phyloP scores from a whole-genome alignment of 2,113 vertebrate genomes.

The human region GRCh38 chr12:9993501-9994000 shows the following conservation, averaged over 20 bases:
- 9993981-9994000: neutral
- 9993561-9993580: neutral
- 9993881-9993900: too few species aligned
- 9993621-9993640: neutral
- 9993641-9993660: neutral
- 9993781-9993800: neutral
- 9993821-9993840: neutral
- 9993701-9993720: neutral
- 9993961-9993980: neutral
- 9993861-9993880: neutral
- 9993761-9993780: neutral
- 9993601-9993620: too few species aligned
- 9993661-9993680: neutral
- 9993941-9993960: neutral
- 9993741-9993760: neutral
- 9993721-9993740: neutral
- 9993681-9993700: neutral
- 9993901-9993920: neutral
- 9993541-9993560: neutral
- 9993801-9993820: neutral
- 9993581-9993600: neutral
- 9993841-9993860: neutral
- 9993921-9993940: neutral
- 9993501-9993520: neutral
- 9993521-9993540: neutral